Conservation (phyloP, 1,140 invertebrate genomes). For the Aradophagus sp. region DNA sequence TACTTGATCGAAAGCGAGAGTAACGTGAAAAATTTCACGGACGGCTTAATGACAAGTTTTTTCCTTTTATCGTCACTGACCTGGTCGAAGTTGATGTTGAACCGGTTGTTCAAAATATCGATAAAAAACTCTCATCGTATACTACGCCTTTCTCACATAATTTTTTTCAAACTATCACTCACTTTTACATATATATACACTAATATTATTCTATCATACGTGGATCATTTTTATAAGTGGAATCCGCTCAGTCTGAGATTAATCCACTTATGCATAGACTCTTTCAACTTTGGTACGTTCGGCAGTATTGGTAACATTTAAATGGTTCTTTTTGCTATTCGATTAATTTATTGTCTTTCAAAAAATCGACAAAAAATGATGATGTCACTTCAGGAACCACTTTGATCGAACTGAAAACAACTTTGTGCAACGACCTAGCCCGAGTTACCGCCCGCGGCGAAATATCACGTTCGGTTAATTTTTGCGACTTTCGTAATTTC, state of each 20-base stretch:
- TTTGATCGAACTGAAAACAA: slow-evolving; percentile 2
- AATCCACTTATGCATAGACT: too few relatives aligned
- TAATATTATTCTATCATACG: too few relatives aligned
- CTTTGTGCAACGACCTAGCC: too few relatives aligned
- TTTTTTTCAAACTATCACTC: too few relatives aligned
- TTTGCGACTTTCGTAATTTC: slow-evolving; percentile 28
- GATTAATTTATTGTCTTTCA: too few relatives aligned
- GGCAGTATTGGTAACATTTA: too few relatives aligned
- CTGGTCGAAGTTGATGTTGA: slow-evolving; percentile 59
- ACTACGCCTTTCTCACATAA: slow-evolving; percentile 3
- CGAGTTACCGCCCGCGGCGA: not conserved
- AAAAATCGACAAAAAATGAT: not conserved
- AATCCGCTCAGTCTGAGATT: too few relatives aligned
- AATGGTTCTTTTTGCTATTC: too few relatives aligned
- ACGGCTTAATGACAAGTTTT: slow-evolving; percentile 63
- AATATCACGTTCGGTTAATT: slow-evolving; percentile 20
- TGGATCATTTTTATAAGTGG: too few relatives aligned
- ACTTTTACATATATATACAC: too few relatives aligned
- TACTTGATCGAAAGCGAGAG: slow-evolving; percentile 48
- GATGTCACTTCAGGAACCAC: not conserved
- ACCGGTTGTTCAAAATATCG: slow-evolving; percentile 64
- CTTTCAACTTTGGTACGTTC: too few relatives aligned
- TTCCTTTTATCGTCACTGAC: slow-evolving; percentile 70
- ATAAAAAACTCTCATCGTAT: slow-evolving; percentile 6
- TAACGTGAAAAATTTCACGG: slow-evolving; percentile 49